Evolutionary conservation across 2,113 vertebrate species (phyloP), one percentile per base, ranked within the genome.

Genomic region (Machaerirhynchus nigripectus): DNA sequence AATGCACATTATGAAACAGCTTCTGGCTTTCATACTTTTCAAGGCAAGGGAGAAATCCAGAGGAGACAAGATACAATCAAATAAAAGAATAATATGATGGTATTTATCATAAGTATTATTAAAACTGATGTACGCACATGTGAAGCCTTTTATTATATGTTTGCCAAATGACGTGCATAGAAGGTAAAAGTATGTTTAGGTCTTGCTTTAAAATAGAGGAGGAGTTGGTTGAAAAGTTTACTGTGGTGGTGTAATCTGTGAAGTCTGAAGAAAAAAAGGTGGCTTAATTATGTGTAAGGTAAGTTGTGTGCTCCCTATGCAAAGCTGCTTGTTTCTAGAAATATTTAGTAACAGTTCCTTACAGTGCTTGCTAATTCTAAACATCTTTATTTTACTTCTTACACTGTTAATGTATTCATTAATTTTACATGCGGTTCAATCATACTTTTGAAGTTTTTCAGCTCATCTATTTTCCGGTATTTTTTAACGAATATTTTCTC

Each of bases 401-500:
- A 57, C 24, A 37, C 11, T 86, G 0, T 53, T 70, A n/a, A 47
- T 46, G 1, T 69, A 15, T 79, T 79, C 24, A 5, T 79, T 94
- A 16, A 37, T 33, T 91, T 90, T 67, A 63, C 21, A 9, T 47
- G 16, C 63, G 31, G 6, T 44, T 91, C 39, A 57, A 0, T 71
- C 13, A 26, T 14, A 35, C 12, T 33, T 90, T 53, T 44, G 18
- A 53, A 55, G 9, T 70, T 44, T 68, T 76, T 56, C 33, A 42
- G 7, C 28, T 74, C 39, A 71, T 89, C 40, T n/a, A n/a, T 53
- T 74, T 28, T 15, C 40, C 4, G 2, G 3, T 52, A 7, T 59
- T 77, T 86, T 89, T 80, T 59, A 85, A 90, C 49, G 1, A 84
- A 20, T 82, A n/a, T 96, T 78, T 95, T 96, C 74, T 95, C 33